These are phyloP conservation scores for Sthenelais limicola DNA, from an alignment of 2,888 invertebrate species.

Conservation along the genomic window DNA sequence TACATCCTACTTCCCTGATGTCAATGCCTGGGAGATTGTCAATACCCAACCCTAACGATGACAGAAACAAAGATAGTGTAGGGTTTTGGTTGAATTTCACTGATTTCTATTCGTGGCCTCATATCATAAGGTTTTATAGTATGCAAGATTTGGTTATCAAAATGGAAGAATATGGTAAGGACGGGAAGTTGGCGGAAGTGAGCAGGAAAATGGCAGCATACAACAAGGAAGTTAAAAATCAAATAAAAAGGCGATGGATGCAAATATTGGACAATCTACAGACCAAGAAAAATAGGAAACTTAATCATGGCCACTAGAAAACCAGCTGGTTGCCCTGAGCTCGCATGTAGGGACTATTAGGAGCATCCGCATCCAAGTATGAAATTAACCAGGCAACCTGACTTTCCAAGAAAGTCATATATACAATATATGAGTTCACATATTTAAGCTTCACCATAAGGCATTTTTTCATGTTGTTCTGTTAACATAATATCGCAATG, in stretches of 20 bases:
- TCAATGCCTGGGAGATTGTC: slow-evolving; percentile 22
- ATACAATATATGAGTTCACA: too few relatives aligned
- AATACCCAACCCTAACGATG: slow-evolving; percentile 27
- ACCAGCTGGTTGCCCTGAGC: too few relatives aligned
- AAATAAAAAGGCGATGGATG: not conserved
- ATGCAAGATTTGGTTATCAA: slow-evolving; percentile 6
- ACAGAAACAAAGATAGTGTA: slow-evolving; percentile 16
- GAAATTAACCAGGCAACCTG: too few relatives aligned
- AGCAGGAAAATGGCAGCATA: not conserved
- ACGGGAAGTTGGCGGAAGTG: not conserved
- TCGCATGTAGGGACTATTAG: too few relatives aligned
- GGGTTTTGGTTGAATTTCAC: slow-evolving; percentile 9
- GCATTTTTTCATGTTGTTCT: too few relatives aligned
- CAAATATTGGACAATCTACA: not conserved
- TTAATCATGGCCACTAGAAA: too few relatives aligned
- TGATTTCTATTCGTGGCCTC: slow-evolving; percentile 3
- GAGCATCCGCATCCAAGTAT: too few relatives aligned
- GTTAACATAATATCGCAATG: too few relatives aligned
- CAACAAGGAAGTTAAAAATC: not conserved
- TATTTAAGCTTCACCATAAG: too few relatives aligned
- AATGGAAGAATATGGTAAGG: not conserved
- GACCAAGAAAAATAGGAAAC: not conserved
- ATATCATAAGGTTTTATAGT: slow-evolving; percentile 6
- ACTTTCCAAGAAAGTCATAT: too few relatives aligned
- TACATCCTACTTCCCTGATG: not conserved